Base-by-base conservation (phyloP, 2,113 vertebrate genomes). In the Lonchura striata region DNA sequence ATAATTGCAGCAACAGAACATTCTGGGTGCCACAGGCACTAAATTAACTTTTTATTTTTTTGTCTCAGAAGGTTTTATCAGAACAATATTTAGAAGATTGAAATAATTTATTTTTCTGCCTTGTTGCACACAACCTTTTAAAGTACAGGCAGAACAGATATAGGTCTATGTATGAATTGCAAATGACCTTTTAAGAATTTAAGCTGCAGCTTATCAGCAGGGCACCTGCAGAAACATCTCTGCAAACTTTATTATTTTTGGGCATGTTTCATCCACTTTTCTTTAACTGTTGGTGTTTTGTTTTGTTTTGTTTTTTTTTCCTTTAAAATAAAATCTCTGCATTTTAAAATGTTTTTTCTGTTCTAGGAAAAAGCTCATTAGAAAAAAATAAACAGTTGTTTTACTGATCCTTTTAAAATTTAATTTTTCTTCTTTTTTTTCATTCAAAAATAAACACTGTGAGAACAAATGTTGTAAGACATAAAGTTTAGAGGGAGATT, bases 31-130 rank as follows among this genome's bases (percentile, higher is more conserved):
- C 2, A 2, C 9, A 92, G 63, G 88, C 65, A 59, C 13, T 83
- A 91, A 88, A 94, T 95, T 93, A 82, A 90, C 54, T 90, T 75
- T 41, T 41, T 13, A 13, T 97, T 92, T 91, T 94, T 98, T 96
- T 94, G 61, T 95, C 93, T 95, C 69, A 85, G 92, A 95, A 22
- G 15, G 46, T 83, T 97, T 53, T 97, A 82, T 74, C 60, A 82
- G 95, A 86, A 96, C 52, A 85, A 84, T 87, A 97, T 96, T 95
- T 95, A 74, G 64, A 20, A 94, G 53, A 96, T 79, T 92, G 95
- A 97, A 94, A 94, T 90, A 92, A 98, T 97, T 97, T 95, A 22
- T 96, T 95, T 96, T 96, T 95, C 82, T 95, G 82, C 95, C 96
- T 84, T 94, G 71, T 47, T 97, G 93, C 92, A 93, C 91, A 90